Evolutionary conservation across 2,888 invertebrate genomes (phyloP), one percentile per base, ranked within the genome.

Genomic region (Drosophila mimetica): DNA sequence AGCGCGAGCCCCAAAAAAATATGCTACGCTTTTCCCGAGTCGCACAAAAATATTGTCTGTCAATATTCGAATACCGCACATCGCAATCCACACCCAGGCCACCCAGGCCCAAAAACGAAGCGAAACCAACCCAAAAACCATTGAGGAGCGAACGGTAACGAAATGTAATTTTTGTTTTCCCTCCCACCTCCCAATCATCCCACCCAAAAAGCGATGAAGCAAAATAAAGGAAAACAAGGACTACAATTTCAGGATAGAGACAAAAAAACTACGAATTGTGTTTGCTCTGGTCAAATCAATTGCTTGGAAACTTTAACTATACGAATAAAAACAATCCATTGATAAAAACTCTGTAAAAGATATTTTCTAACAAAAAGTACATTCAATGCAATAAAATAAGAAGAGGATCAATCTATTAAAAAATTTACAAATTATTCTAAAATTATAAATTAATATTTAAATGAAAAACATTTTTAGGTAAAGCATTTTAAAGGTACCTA

Each of bases 21-120:
- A 81, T 86, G 82, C 71, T 71, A 70, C 75, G 65, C 60, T 73
- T 73, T 70, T 72, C n/a, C 42, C 44, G 76, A 81, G 72, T 81
- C 61, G 65, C 77, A 74, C 71, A 77, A 85, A 83, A 83, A 83
- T 83, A 83, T 83, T 83, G 87, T 83, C 87, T 87, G 79, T 67
- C 87, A 44, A 71, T 61, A 63, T 60, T 61, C 48, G 53, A 54
- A 71, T 71, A 63, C 63, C 67, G 39, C 70, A 70, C 53, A 52
- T 70, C 71, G 59, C 72, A 63, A 66, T 65, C 57, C 73, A 36
- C 44, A 51, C 73, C 44, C n/a, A n/a, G n/a, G 47, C 65, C 64
- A 42, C 47, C 57, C 70, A 36, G 30, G 30, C 50, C 55, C 36
- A 20, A 50, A 48, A 47, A 22, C 54, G 54, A n/a, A 9, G 51